Evolutionary conservation across 2,113 vertebrate species (phyloP), one percentile per base, ranked within the genome.

Genomic region (Nothocercus julius): DNA sequence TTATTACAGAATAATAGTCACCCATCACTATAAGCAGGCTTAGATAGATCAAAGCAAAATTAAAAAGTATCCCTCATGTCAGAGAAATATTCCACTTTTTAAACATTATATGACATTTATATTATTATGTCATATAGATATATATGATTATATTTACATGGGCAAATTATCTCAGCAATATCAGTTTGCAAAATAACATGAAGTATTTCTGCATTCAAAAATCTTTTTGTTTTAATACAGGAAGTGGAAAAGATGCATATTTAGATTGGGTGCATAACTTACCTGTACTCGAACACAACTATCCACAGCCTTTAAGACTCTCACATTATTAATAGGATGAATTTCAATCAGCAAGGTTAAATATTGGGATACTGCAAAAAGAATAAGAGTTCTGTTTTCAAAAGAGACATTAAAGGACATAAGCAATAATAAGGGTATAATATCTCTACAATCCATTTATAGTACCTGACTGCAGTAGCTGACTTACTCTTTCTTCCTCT

Each of bases 221-320:
- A 42, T 11, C 54, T 63, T 76, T 63, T 68, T 20, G n/a, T 12
- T 61, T 47, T 38, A 64, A 38, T 6, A 53, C 0, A 94, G 24
- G 13, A 25, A 8, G 82, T 51, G 42, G 28, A 40, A 89, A 63
- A 77, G 28, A 5, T 3, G 78, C 90, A 21, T 53, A 34, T 73
- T 79, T n/a, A 72, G 45, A 67, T 85, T 14, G 82, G 15, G 30
- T 80, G 67, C 80, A 77, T 70, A 74, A 42, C 75, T 95, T 96
- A 98, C 99, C 98, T 99, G 99, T 49, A 99, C 99, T 98, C 98
- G 98, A 96, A 99, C 97, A 87, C 91, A 98, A 97, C 98, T 98
- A 94, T 99, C 99, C 59, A 99, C 98, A 3, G 99, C 99, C 96
- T 99, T 99, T 42, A 99, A 97, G 89, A 99, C 99, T 96, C 98